phyloP scores from a whole-genome alignment of 2,888 invertebrate species.

The Andricus quercusramuli region DNA sequence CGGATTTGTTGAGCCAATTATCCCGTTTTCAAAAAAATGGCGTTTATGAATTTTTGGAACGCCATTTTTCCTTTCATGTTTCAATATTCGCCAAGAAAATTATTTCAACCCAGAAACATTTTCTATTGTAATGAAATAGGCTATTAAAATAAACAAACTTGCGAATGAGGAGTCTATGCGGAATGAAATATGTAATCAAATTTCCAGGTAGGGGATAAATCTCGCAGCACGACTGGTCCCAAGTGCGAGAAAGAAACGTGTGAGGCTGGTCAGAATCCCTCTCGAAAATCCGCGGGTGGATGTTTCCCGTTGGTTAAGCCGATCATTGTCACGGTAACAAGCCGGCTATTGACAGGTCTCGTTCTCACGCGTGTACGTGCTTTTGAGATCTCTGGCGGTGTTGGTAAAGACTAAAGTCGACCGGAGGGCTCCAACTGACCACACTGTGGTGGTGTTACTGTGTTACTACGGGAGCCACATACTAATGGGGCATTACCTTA shows the following conservation, averaged over 20 bases:
- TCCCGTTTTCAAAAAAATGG: no score
- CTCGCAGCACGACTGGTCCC: slow-evolving; percentile 8
- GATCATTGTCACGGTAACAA: slow-evolving; percentile 77
- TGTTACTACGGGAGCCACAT: slow-evolving; percentile 74
- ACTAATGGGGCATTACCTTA: slow-evolving; percentile 78
- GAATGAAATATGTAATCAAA: not conserved
- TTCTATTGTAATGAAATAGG: no score
- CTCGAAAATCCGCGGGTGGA: slow-evolving; percentile 60
- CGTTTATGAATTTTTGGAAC: no score
- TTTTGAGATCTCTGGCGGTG: slow-evolving; percentile 44
- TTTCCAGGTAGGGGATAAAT: not conserved
- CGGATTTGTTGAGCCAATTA: no score
- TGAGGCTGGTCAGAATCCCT: not conserved
- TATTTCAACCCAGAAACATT: no score
- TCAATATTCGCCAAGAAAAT: no score
- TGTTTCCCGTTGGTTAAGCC: slow-evolving; percentile 76
- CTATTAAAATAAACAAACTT: no score
- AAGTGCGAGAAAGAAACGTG: not conserved
- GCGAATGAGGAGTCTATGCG: not conserved
- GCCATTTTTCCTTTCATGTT: no score
- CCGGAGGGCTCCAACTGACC: slow-evolving; percentile 60
- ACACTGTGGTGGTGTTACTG: slow-evolving; percentile 69
- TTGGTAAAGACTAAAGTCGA: slow-evolving; percentile 13
- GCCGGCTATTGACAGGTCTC: slow-evolving; percentile 76
- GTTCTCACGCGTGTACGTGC: slow-evolving; percentile 55